These are phyloP conservation scores for Cichladusa arquata DNA, from an alignment of 2,113 vertebrate species.

Conservation along the genomic window DNA sequence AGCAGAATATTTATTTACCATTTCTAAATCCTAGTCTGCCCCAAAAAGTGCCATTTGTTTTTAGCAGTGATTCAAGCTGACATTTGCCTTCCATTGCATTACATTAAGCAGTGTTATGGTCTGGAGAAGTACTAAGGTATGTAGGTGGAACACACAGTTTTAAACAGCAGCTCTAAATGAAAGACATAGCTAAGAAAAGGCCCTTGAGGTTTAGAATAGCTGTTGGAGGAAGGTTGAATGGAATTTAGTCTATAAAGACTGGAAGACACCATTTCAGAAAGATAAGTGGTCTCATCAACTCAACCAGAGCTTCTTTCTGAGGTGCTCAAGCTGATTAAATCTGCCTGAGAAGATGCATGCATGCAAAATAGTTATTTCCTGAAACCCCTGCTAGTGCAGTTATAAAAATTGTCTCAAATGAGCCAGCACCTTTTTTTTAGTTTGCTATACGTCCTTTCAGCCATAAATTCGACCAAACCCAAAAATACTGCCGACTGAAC, in stretches of 20 bases:
- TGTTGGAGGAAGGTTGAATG: background rate
- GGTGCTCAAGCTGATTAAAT: conserved; percentile 10
- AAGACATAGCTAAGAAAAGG: background rate
- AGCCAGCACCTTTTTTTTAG: background rate
- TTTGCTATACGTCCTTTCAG: background rate
- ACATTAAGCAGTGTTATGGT: background rate
- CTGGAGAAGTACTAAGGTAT: background rate
- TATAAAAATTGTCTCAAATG: background rate
- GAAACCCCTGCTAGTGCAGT: background rate
- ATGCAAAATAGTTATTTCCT: background rate
- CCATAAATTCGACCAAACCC: background rate
- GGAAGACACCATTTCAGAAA: background rate
- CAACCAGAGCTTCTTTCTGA: background rate
- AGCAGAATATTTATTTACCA: conserved; percentile 17
- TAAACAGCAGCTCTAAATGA: background rate
- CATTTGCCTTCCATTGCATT: background rate
- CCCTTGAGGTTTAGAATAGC: background rate
- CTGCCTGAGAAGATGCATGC: background rate
- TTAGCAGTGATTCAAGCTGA: conserved; percentile 5
- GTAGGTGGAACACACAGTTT: background rate
- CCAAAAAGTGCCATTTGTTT: background rate
- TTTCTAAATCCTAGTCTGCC: background rate
- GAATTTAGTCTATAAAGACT: background rate
- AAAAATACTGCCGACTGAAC: background rate
- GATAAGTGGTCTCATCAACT: background rate